Base-by-base conservation (phyloP, 1,140 invertebrate species). In the Drosophila parvula region DNA sequence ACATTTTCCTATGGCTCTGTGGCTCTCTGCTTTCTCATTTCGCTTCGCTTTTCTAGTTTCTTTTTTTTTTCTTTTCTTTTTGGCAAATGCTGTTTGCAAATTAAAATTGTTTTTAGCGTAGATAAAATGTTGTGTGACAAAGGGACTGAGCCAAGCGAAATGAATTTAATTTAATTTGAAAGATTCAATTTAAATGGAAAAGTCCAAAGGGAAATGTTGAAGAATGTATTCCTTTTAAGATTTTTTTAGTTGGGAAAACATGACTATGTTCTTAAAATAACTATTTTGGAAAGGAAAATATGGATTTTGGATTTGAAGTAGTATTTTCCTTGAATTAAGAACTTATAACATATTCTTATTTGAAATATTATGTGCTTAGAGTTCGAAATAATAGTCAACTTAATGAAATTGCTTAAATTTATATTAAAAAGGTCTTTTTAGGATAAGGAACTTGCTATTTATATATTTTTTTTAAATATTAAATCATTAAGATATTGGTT, bases 31-130 rank as follows among this genome's bases (percentile, higher is more conserved):
- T 36, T 30, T 59, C 45, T 36, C 32, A 34, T 60, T 48, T 75
- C n/a, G 60, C 18, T 41, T 48, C 14, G 28, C 22, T 4, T 34
- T 57, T 57, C 34, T n/a, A n/a, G n/a, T n/a, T n/a, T n/a, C n/a
- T n/a, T n/a, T n/a, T n/a, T n/a, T 12, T 12, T 41, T 74, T 22
- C 3, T 22, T 22, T 12, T 12, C 36, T 74, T 65, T 51, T 65
- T 61, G 41, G 27, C 59, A 58, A 51, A 50, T 47, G 27, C 40
- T 69, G 48, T 38, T 57, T 70, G 67, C 50, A 70, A 70, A 70
- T 70, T 70, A 70, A 70, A 70, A 70, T 70, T 38, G 43, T 70
- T 78, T 78, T 78, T 27, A 56, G 48, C 56, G 47, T 30, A 51
- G 28, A 78, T 63, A 51, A 40, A 43, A 65, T 78, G 61, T 58